Conservation (phyloP, 1,140 invertebrate genomes). For the Drosophila watanabei region DNA sequence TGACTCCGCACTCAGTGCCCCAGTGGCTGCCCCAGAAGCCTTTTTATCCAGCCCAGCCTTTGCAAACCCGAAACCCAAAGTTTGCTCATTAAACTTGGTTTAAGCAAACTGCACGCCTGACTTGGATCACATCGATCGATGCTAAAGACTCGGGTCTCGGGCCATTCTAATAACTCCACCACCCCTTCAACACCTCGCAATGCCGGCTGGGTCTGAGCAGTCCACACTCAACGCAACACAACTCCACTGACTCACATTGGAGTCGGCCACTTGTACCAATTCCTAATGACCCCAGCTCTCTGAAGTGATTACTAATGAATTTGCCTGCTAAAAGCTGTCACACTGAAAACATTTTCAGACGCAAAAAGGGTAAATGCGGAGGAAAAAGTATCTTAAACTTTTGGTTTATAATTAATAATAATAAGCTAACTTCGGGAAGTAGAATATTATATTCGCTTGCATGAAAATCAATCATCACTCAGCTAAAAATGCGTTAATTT, state of each 20-base stretch:
- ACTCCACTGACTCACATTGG: constrained; percentile 52
- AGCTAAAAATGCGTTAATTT: no score
- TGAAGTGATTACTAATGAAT: constrained; percentile 83
- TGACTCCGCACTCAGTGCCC: constrained; percentile 58
- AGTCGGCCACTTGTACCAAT: constrained; percentile 74
- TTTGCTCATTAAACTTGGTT: constrained; percentile 66
- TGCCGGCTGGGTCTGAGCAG: constrained; percentile 24
- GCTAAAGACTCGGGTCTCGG: constrained; percentile 30
- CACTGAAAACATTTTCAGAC: constrained; percentile 28
- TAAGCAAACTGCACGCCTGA: constrained; percentile 48
- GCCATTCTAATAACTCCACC: constrained; percentile 27
- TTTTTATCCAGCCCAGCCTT: constrained; percentile 12
- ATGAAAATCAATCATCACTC: no score
- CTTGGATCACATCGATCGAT: constrained; percentile 53
- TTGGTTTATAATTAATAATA: background rate
- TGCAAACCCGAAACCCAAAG: constrained; percentile 15
- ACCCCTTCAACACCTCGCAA: background rate
- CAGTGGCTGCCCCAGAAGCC: constrained; percentile 62
- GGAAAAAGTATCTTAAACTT: background rate
- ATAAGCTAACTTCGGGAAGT: no score
- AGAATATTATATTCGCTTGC: no score
- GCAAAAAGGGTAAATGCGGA: background rate
- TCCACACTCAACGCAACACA: constrained; percentile 21
- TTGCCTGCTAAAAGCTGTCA: constrained; percentile 65
- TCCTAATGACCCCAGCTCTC: constrained; percentile 67